Evolutionary conservation across 2,888 invertebrate genomes (phyloP).

Genomic region (Aphodius granarius): DNA sequence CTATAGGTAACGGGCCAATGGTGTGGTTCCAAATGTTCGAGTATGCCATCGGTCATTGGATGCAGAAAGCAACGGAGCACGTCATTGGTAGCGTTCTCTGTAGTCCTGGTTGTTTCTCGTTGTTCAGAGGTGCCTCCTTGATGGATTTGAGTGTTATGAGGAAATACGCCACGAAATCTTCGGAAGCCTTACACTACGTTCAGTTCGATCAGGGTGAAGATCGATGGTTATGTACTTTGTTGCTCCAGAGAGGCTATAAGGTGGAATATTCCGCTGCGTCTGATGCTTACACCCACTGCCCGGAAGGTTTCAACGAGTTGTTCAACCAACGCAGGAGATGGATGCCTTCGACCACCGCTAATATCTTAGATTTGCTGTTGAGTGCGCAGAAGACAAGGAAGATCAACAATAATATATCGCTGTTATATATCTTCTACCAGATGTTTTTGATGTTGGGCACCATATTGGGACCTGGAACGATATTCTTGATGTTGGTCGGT

Average conservation of each 20-base stretch:
- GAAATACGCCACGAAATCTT: constrained; percentile 79
- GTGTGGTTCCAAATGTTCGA: constrained; percentile 71
- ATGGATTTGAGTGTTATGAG: constrained; percentile 92
- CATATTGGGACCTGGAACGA: constrained; percentile 79
- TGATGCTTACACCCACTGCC: constrained; percentile 93
- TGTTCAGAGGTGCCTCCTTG: constrained; percentile 84
- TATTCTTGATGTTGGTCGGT: constrained; percentile 81
- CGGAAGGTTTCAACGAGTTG: constrained; percentile 90
- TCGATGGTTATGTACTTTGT: constrained; percentile 90
- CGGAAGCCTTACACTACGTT: constrained; percentile 81
- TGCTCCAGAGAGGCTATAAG: constrained; percentile 88
- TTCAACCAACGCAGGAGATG: constrained; percentile 93
- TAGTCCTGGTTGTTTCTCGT: constrained; percentile 89
- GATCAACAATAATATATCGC: constrained; percentile 88
- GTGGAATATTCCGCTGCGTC: constrained; percentile 95
- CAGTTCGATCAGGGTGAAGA: constrained; percentile 97
- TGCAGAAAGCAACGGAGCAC: constrained; percentile 90
- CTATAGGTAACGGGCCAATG: constrained; percentile 67
- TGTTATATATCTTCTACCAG: constrained; percentile 75
- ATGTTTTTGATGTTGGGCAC: constrained; percentile 73
- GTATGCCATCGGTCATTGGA: constrained; percentile 91
- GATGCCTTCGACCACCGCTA: constrained; percentile 96
- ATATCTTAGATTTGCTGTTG: constrained; percentile 84
- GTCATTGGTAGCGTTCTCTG: constrained; percentile 89
- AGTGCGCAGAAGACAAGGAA: constrained; percentile 78